Evolutionary conservation across 2,113 vertebrate genomes (phyloP), one percentile per base, ranked within the genome.

Genomic region (Anoplopoma fimbria): DNA sequence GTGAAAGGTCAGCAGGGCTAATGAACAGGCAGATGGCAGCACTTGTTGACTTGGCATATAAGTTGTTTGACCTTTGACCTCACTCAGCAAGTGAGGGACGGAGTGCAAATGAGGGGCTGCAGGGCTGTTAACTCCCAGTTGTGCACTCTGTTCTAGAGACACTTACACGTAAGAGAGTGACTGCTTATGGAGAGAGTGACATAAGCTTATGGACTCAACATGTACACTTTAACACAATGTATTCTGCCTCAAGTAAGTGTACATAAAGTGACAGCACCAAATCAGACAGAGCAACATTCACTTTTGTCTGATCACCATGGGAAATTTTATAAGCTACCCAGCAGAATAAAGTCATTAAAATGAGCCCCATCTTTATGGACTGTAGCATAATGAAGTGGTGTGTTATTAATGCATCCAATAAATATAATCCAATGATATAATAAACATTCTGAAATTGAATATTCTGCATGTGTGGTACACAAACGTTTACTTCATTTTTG

Each of bases 11-110:
- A 62, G 34, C 85, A 62, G 25, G 1, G 0, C 70, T 92, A 86
- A 91, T 91, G 79, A 91, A 83, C 69, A 79, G 79, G 81, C 80
- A 75, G 79, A 82, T 88, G 88, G 82, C 63, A 29, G 73, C 77
- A 74, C 84, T 87, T 82, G 51, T 85, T 78, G 82, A 92, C 85
- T 86, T 82, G 27, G 87, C 75, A 67, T 74, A 84, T 81, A 69
- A 89, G 77, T 87, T 83, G 76, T 83, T 82, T 86, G 82, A 75
- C 83, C 74, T 86, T 63, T 78, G 85, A 88, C 84, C 82, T 51
- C 70, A 36, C 69, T 64, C 77, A 57, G 84, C 69, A 42, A 79
- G 75, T 0, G 65, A 85, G 72, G 36, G 58, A 29, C 7, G 19
- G 57, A 38, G 74, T 60, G 81, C 38, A 78, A 84, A 75, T 69